A percentile compares a stretch with the other conserved stretches of the same genome.
These are phyloP conservation scores for Corticium candelabrum DNA, from an alignment of 37 sponge, comb jelly and placozoan species.

Conservation along the genomic window DNA sequence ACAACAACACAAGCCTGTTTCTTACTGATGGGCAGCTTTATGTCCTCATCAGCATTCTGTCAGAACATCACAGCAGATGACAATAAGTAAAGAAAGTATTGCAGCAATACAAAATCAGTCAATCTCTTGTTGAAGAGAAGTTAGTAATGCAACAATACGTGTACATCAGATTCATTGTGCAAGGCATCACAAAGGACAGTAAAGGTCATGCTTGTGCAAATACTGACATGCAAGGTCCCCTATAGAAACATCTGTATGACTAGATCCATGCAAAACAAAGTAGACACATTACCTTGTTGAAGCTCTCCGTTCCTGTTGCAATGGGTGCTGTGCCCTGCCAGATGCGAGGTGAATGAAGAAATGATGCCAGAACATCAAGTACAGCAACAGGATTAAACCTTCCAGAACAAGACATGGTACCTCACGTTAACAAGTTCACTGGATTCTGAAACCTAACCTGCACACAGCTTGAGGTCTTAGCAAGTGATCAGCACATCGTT, in stretches of 20 bases:
- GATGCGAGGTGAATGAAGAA: not conserved
- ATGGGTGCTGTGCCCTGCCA: not conserved
- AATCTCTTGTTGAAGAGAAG: too few relatives aligned
- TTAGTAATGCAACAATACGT: too few relatives aligned
- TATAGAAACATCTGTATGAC: not conserved
- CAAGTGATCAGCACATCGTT: not conserved
- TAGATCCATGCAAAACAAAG: not conserved
- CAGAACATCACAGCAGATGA: too few relatives aligned
- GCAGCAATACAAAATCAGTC: too few relatives aligned
- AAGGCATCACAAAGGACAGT: too few relatives aligned
- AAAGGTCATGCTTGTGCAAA: not conserved
- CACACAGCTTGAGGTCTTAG: not conserved
- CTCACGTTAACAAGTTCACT: too few relatives aligned
- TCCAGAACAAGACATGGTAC: too few relatives aligned
- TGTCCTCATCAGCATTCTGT: too few relatives aligned
- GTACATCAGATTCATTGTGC: too few relatives aligned
- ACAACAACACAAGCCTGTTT: not conserved
- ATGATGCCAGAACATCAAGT: not conserved
- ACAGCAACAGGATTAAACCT: not conserved
- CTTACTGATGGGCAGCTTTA: too few relatives aligned
- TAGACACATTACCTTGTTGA: not conserved
- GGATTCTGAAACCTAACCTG: too few relatives aligned
- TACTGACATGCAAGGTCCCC: not conserved
- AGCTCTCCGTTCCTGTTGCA: not conserved
- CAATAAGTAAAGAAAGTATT: too few relatives aligned